Base-by-base conservation (phyloP, 2,113 vertebrate species). In the Bucco capensis region DNA sequence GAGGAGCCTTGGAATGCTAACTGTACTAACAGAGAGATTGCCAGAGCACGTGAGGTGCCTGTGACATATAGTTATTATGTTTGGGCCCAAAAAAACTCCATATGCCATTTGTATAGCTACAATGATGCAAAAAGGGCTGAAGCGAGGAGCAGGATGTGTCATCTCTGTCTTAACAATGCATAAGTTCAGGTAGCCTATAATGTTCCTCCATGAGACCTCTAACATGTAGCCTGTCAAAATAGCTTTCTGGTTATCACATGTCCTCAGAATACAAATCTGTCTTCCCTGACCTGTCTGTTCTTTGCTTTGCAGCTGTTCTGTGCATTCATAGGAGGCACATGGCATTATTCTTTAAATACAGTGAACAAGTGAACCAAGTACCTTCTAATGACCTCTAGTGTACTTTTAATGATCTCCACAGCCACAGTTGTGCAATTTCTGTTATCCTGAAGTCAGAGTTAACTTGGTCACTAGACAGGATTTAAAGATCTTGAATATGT, bases 321-420 rank as follows among this genome's bases (percentile, higher is more conserved):
- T 78, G 65, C 44, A 54, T 81, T 78, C 38, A 50, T 1, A 8
- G 12, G n/a, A 74, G 49, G 10, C 9, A 62, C 42, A 49, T 4
- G 12, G 7, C 24, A 47, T 49, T 90, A n/a, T 61, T 71, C 65
- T 67, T 64, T 82, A 89, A 74, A 92, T 12, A 44, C 37, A 35
- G 35, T 3, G 65, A 80, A 53, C 27, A 44, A 54, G 47, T 23
- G 65, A 93, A 61, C 7, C 31, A 88, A 74, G 33, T 11, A 74
- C 42, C 42, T 24, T 15, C 8, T 50, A 30, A 37, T 71, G 47
- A 90, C 38, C 37, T 31, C 51, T 62, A 25, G 12, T n/a, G 33
- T 70, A 4, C 64, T 54, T 92, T 74, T 81, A 83, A 83, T 54
- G 54, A 74, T 89, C 42, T 83, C 70, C n/a, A 62, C 64, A 62